Base-by-base conservation (phyloP, 2,888 invertebrate species). In the Nemotelus nigrinus region DNA sequence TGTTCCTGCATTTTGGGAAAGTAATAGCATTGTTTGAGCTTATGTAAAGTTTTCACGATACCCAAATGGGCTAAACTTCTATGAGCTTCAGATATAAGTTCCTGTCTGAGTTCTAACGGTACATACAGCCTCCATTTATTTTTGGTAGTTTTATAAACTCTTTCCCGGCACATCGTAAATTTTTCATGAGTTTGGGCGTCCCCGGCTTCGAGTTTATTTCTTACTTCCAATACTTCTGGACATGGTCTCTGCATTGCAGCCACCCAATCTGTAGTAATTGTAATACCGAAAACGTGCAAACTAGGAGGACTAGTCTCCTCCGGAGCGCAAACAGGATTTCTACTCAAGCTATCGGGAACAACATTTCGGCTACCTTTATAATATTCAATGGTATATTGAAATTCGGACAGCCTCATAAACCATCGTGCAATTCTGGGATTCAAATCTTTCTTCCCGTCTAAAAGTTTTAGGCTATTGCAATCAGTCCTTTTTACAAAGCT, bases 331-430 rank as follows among this genome's bases (percentile, higher is more conserved):
- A 79, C 74, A 3, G 72, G 50, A 7, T 60, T 55, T 45, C 79
- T 43, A 55, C 77, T 79, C 41, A 77, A 10, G 1, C 77, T 65
- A 68, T 79, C 79, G 5, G 74, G 77, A 25, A 5, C 47, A 68
- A 75, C 75, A 10, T 70, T 60, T 10, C n/a, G 5, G 5, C 25
- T 39, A 3, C 63, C 68, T 39, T 72, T 53, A 43, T 76, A 10
- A 58, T 79, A 74, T 45, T 74, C 75, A 25, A 77, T 55, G 5
- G 57, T 48, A 25, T 75, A 74, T 10, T 67, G 8, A 50, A 64
- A 75, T 5, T 74, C 72, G 50, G 48, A 41, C 6, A 74, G 39
- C 8, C 25, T 70, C 50, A 71, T 45, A 0, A 10, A 25, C 64
- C 58, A 57, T 76, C 78, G 41, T 25, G 45, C 48, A 43, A 53